phyloP scores from a whole-genome alignment of 2,888 invertebrate species.

The Germaria angustata region DNA sequence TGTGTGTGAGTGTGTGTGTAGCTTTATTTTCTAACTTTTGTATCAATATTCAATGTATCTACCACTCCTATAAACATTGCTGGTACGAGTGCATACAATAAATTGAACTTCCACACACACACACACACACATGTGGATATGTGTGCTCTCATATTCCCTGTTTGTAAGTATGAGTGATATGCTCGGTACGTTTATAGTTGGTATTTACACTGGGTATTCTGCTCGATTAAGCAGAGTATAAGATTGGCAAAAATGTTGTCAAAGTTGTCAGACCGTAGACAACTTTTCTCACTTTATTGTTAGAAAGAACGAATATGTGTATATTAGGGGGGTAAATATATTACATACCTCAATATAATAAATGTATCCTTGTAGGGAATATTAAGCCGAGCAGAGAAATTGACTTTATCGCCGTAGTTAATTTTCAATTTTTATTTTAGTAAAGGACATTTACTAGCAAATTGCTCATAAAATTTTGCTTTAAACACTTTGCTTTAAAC shows the following conservation, averaged over 20 bases:
- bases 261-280: conserved; percentile 67
- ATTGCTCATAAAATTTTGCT: too few relatives aligned
- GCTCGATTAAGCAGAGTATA: conserved; percentile 65
- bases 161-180: conserved; percentile 27
- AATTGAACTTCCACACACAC: neutral
- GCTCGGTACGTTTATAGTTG: conserved; percentile 11
- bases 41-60: conserved; percentile 43
- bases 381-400: too few relatives aligned
- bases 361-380: neutral
- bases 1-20: neutral
- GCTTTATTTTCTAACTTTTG: conserved; percentile 21
- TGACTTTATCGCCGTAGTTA: too few relatives aligned
- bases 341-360: neutral
- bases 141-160: neutral
- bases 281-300: conserved; percentile 65
- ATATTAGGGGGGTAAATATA: neutral
- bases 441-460: too few relatives aligned
- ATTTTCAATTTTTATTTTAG: too few relatives aligned
- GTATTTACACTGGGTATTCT: conserved; percentile 64
- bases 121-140: neutral
- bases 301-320: conserved; percentile 34
- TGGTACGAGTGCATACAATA: neutral
- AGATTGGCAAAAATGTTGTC: conserved; percentile 63
- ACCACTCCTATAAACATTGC: neutral
- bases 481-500: too few relatives aligned